phyloP scores from a whole-genome alignment of 1,140 invertebrate species.

The Brachionus asplanchnoidis region DNA sequence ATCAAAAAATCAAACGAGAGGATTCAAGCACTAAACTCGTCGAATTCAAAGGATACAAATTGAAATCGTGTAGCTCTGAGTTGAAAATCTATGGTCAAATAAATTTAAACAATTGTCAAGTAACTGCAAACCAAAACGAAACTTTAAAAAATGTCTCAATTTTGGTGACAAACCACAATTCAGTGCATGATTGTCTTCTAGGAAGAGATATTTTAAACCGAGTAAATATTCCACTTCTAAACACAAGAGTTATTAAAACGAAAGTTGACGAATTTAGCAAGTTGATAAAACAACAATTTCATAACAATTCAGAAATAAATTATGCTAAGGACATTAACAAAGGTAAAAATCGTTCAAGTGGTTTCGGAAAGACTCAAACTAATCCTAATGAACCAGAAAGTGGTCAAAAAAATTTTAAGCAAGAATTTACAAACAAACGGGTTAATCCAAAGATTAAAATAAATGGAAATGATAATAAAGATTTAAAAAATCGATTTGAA shows the following conservation, averaged over 20 bases:
- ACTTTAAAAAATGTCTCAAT: conserved; percentile 13
- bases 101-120: conserved; percentile 21
- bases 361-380: not conserved
- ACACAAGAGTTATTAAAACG: not conserved
- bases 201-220: conserved; percentile 3
- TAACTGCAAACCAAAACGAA: conserved; percentile 5
- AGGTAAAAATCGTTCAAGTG: not conserved
- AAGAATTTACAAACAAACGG: not conserved
- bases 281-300: not conserved
- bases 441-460: not conserved
- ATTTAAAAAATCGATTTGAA: conserved; percentile 14
- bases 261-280: conserved; percentile 15
- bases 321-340: not conserved
- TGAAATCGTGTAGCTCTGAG: conserved; percentile 7
- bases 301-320: not conserved
- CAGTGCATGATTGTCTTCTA: not conserved
- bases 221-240: not conserved
- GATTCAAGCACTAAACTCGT: not conserved
- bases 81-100: conserved; percentile 22
- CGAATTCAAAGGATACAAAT: not conserved
- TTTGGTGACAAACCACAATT: not conserved
- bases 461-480: not conserved
- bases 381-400: not conserved
- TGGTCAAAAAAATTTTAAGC: not conserved
- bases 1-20: not conserved